Evolutionary conservation across 2,797 vertebrate genomes (phyloP).

Genomic region (Myotis findleyi): DNA sequence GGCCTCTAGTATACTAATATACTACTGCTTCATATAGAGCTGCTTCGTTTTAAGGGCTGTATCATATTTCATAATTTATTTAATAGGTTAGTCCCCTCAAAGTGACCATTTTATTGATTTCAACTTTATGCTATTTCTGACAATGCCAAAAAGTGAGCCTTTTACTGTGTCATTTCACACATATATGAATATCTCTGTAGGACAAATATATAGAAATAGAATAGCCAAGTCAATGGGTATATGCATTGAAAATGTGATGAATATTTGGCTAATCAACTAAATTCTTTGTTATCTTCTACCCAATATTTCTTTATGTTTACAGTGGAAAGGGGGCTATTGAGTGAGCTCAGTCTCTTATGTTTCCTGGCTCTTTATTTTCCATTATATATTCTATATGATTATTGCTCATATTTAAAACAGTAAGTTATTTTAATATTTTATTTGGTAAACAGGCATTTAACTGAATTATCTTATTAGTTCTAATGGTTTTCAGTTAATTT

Average conservation of each 20-base stretch:
- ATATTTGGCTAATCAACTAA: not conserved
- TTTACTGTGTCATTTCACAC: not conserved
- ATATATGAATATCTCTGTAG: not conserved
- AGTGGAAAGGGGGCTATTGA: not conserved
- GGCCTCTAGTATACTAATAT: too few species aligned
- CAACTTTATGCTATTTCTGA: not conserved
- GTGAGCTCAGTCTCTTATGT: not conserved
- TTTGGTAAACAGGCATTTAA: not conserved
- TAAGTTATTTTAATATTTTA: conserved; percentile 4
- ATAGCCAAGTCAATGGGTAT: not conserved
- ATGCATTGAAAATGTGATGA: not conserved
- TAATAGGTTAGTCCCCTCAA: not conserved
- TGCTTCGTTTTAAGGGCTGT: not conserved
- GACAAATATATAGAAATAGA: not conserved
- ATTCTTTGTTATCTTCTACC: not conserved
- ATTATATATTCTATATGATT: not conserved
- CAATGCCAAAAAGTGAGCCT: not conserved
- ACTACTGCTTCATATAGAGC: not conserved
- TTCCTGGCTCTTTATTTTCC: not conserved
- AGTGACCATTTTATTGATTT: not conserved
- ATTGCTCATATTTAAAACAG: conserved; percentile 23
- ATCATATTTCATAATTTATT: not conserved
- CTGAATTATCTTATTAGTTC: not conserved
- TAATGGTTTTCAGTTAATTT: conserved; percentile 5
- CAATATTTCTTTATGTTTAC: not conserved